Conservation (phyloP, 2,113 vertebrate genomes). For the Apteryx owenii region DNA sequence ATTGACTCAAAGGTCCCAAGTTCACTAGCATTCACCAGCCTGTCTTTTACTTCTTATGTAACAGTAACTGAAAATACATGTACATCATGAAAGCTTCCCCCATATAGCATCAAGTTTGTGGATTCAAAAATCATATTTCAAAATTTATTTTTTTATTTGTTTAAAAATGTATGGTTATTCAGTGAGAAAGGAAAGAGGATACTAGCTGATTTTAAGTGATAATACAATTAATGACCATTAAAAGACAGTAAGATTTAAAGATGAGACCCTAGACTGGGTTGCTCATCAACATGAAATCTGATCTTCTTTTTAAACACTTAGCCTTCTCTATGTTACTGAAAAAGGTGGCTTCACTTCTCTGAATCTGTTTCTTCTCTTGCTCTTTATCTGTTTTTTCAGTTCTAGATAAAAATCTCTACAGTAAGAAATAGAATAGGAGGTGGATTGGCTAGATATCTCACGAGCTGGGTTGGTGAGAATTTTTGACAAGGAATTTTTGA, state of each 20-base stretch:
- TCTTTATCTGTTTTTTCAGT: background rate
- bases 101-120: background rate
- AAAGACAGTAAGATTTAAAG: background rate
- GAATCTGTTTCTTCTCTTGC: background rate
- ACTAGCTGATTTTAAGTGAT: background rate
- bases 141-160: background rate
- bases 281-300: background rate
- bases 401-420: background rate
- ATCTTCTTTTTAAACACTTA: background rate
- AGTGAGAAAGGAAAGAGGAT: background rate
- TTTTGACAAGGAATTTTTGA: background rate
- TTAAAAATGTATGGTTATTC: background rate
- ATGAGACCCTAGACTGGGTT: background rate
- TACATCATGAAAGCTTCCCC: background rate
- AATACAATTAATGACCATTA: background rate
- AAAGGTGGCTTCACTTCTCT: background rate
- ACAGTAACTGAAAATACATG: background rate
- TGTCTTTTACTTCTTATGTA: background rate
- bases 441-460: background rate
- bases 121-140: background rate
- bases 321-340: background rate
- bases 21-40: background rate
- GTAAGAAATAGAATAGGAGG: background rate
- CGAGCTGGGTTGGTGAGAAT: background rate
- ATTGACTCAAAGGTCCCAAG: background rate